A percentile compares a stretch with the other conserved stretches of the same genome.
Conservation (phyloP, 1,140 invertebrate genomes). For the Micrasema longulum region DNA sequence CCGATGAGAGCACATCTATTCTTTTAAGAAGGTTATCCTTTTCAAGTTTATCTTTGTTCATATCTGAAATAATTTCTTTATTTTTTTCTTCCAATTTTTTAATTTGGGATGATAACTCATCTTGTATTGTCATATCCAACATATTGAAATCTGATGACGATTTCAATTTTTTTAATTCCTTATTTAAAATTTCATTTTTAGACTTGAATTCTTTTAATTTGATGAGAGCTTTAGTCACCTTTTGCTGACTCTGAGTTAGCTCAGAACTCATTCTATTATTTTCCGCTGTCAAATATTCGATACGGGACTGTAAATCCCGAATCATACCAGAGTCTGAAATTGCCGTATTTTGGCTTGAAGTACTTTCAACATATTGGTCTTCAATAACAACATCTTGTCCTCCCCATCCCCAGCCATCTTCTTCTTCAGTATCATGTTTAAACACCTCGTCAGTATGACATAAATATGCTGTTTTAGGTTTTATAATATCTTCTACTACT, state of each 20-base stretch:
- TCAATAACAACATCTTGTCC: slow-evolving; percentile 24
- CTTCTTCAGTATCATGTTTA: slow-evolving; percentile 12
- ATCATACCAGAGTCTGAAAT: slow-evolving; percentile 16
- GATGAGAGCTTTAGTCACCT: slow-evolving; percentile 77
- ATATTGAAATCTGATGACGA: slow-evolving; percentile 71
- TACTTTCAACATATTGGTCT: slow-evolving; percentile 8
- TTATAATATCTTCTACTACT: slow-evolving; percentile 62
- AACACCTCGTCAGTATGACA: slow-evolving; percentile 56
- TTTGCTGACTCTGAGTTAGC: slow-evolving; percentile 71
- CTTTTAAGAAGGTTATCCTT: slow-evolving; percentile 76
- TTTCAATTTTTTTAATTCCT: slow-evolving; percentile 69
- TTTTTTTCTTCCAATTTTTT: slow-evolving; percentile 73
- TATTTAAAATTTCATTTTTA: slow-evolving; percentile 72
- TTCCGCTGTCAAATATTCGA: slow-evolving; percentile 50
- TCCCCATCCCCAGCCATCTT: slow-evolving; percentile 42
- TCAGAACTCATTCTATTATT: slow-evolving; percentile 68
- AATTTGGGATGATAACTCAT: slow-evolving; percentile 79
- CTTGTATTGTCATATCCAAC: slow-evolving; percentile 79
- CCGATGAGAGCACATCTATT: slow-evolving; percentile 79
- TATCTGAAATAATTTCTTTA: slow-evolving; percentile 69
- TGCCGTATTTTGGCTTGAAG: slow-evolving; percentile 2
- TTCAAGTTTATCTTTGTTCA: slow-evolving; percentile 72
- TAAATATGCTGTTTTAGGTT: slow-evolving; percentile 68
- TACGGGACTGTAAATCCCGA: slow-evolving; percentile 31
- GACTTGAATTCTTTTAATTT: slow-evolving; percentile 81